Evolutionary conservation across 2,888 invertebrate genomes (phyloP).

Genomic region (Lasioglossum marginatum): DNA sequence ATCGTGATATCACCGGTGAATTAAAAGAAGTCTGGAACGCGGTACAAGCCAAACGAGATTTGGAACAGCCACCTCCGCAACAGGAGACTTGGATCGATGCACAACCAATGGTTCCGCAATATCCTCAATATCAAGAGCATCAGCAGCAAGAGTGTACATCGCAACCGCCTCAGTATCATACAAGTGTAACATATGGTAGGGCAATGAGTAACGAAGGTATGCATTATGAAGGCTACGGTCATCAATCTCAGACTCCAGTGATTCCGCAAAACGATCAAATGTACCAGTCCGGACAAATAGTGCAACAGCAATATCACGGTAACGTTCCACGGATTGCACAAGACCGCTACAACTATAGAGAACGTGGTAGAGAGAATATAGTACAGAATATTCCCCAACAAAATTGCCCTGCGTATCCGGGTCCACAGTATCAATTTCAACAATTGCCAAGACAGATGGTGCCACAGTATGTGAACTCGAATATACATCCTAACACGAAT

Average conservation of each 20-base stretch:
- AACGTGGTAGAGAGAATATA: constrained; percentile 66
- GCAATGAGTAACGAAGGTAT: constrained; percentile 64
- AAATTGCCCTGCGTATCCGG: constrained; percentile 75
- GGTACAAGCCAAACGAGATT: constrained; percentile 87
- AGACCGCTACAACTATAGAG: constrained; percentile 71
- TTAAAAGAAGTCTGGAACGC: constrained; percentile 91
- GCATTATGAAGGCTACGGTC: constrained; percentile 69
- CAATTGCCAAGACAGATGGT: constrained; percentile 75
- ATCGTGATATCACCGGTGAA: constrained; percentile 90
- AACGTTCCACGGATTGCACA: constrained; percentile 66
- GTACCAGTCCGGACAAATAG: constrained; percentile 68
- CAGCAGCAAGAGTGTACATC: constrained; percentile 66
- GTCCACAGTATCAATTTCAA: constrained; percentile 75
- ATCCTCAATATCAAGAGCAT: constrained; percentile 73
- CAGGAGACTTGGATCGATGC: constrained; percentile 81
- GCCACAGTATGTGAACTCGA: constrained; percentile 76
- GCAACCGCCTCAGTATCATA: constrained; percentile 76
- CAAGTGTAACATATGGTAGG: constrained; percentile 67
- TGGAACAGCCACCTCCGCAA: constrained; percentile 85
- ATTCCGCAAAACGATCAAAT: constrained; percentile 72
- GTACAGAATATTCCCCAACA: constrained; percentile 73
- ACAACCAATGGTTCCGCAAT: constrained; percentile 77
- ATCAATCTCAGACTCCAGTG: constrained; percentile 65
- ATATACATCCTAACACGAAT: constrained; percentile 70
- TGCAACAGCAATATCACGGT: constrained; percentile 67